Conservation (phyloP, 2,888 invertebrate genomes). For the Ophion slaviceki region DNA sequence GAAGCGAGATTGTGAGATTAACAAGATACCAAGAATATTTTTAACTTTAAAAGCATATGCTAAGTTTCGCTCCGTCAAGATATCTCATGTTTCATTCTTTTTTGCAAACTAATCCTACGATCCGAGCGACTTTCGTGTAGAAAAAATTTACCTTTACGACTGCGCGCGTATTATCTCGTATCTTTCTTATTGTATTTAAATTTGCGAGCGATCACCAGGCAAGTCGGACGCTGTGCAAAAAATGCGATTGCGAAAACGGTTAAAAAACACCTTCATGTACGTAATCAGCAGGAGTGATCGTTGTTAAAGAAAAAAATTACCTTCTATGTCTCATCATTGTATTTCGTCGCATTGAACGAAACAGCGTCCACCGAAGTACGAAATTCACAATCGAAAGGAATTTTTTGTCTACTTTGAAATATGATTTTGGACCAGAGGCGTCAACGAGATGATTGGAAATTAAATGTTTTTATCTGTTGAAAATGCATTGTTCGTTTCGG, state of each 20-base stretch:
- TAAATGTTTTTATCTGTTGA: conserved; percentile 40
- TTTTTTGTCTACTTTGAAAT: conserved; percentile 8
- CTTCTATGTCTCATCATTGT: not conserved
- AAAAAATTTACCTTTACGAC: not conserved
- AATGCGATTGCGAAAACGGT: too few species aligned
- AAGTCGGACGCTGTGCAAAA: too few species aligned
- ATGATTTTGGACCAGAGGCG: conserved; percentile 8
- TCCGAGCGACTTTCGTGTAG: not conserved
- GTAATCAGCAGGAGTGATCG: not conserved
- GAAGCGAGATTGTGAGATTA: not conserved
- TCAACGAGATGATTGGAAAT: conserved; percentile 32
- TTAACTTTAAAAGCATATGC: too few species aligned
- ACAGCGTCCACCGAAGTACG: not conserved
- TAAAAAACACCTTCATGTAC: too few species aligned
- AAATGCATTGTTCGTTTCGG: conserved; percentile 54
- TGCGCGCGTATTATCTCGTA: too few species aligned
- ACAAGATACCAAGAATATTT: too few species aligned
- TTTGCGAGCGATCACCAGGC: too few species aligned
- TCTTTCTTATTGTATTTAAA: too few species aligned
- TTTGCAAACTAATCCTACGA: not conserved
- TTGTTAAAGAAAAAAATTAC: not conserved
- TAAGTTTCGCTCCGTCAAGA: not conserved
- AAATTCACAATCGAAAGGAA: not conserved
- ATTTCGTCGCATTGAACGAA: not conserved
- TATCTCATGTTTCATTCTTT: not conserved